A percentile compares a stretch with the other conserved stretches of the same genome.
These are phyloP conservation scores for Aphidoletes aphidimyza DNA, from an alignment of 2,888 invertebrate species.

Conservation along the genomic window DNA sequence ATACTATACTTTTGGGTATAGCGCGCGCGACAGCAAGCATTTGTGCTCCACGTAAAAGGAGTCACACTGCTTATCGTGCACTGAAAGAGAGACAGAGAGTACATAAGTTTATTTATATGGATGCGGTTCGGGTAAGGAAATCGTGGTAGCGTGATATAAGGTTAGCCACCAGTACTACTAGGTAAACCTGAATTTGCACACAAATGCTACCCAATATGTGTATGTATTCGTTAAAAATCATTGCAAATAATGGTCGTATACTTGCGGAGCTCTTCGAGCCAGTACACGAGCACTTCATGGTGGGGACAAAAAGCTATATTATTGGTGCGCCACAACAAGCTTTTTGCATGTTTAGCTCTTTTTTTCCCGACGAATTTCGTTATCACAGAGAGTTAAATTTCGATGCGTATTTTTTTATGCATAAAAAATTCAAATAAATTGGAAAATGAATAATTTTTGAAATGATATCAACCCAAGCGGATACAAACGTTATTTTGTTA, in stretches of 20 bases:
- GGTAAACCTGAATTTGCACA: slow-evolving; percentile 58
- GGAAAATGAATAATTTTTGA: no score
- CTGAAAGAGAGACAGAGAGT: neutral
- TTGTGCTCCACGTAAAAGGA: neutral
- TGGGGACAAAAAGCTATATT: slow-evolving; percentile 67
- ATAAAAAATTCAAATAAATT: no score
- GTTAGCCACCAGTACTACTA: slow-evolving; percentile 66
- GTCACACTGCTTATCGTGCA: neutral
- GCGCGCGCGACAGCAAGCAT: no score
- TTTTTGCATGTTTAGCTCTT: slow-evolving; percentile 58
- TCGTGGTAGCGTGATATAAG: slow-evolving; percentile 67
- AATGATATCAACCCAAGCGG: no score
- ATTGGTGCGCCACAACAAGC: slow-evolving; percentile 68
- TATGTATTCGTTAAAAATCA: slow-evolving; percentile 8
- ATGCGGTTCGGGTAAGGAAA: slow-evolving; percentile 68
- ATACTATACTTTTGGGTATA: neutral
- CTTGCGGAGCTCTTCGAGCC: neutral
- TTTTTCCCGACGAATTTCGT: neutral
- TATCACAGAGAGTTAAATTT: no score
- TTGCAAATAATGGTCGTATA: slow-evolving; percentile 51
- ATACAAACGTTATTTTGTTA: no score
- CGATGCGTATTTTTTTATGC: neutral
- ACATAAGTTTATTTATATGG: slow-evolving; percentile 47
- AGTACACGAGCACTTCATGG: slow-evolving; percentile 56
- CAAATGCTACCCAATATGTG: slow-evolving; percentile 37